phyloP scores from a whole-genome alignment of 2,113 vertebrate genomes.

The Oplegnathus fasciatus region DNA sequence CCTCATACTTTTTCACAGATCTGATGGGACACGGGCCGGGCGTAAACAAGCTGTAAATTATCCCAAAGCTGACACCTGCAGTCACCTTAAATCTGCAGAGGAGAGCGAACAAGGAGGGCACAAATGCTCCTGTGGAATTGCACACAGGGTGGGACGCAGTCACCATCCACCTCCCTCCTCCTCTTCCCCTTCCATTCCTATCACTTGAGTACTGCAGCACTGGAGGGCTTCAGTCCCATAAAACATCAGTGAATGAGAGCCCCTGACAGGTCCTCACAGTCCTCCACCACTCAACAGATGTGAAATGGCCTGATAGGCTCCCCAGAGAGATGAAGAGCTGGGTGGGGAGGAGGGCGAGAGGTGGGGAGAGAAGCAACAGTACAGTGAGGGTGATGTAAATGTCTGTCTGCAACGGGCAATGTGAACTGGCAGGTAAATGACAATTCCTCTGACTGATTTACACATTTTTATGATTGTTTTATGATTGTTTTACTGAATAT shows the following conservation, averaged over 20 bases:
- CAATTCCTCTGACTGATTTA: constrained; percentile 16
- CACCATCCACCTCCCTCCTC: not conserved
- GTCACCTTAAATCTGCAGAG: constrained; percentile 42
- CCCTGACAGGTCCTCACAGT: constrained; percentile 63
- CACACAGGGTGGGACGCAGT: constrained; percentile 25
- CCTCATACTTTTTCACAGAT: constrained; percentile 7
- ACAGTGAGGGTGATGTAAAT: not conserved
- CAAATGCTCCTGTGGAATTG: constrained; percentile 29
- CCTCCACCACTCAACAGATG: constrained; percentile 71
- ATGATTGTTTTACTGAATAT: constrained; percentile 20
- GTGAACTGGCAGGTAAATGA: constrained; percentile 27
- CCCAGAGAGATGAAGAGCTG: constrained; percentile 58
- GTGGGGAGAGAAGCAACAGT: not conserved
- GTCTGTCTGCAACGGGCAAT: not conserved
- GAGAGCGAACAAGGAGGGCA: constrained; percentile 20
- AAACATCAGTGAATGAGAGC: constrained; percentile 63
- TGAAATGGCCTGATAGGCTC: constrained; percentile 67
- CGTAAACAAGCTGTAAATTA: constrained; percentile 68
- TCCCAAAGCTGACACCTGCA: constrained; percentile 26
- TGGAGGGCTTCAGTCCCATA: constrained; percentile 64
- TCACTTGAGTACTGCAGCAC: constrained; percentile 57
- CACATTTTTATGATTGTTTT: constrained; percentile 12
- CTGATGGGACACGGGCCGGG: not conserved
- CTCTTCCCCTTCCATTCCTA: constrained; percentile 13
- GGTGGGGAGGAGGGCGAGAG: constrained; percentile 13